phyloP scores from a whole-genome alignment of 2,888 invertebrate genomes.

The Lamellibrachia columna region DNA sequence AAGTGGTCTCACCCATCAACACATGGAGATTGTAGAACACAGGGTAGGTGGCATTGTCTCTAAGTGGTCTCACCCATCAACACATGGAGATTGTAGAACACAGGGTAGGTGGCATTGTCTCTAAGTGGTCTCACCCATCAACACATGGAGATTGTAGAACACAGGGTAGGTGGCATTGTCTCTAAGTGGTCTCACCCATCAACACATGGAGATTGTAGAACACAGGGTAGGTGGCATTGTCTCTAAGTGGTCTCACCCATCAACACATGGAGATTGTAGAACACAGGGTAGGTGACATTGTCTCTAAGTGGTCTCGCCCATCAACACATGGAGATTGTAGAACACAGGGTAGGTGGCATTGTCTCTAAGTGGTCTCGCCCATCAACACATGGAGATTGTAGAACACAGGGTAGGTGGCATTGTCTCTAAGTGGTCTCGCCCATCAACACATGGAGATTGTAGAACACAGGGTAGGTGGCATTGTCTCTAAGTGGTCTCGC shows the following conservation, averaged over 20 bases:
- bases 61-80: background rate
- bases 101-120: background rate
- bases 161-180: slow-evolving; percentile 72
- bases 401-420: no score
- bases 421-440: no score
- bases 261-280: background rate
- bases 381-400: no score
- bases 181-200: background rate
- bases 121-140: slow-evolving; percentile 91
- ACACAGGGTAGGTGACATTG: background rate
- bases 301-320: background rate
- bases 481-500: no score
- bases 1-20: background rate
- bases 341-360: no score
- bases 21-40: background rate
- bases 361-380: no score
- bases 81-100: background rate
- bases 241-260: background rate
- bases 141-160: slow-evolving; percentile 97
- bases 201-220: background rate
- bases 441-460: background rate
- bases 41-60: background rate
- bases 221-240: background rate
- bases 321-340: background rate
- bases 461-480: background rate